Conservation (phyloP, 2,113 vertebrate species). For the Rhea americana region DNA sequence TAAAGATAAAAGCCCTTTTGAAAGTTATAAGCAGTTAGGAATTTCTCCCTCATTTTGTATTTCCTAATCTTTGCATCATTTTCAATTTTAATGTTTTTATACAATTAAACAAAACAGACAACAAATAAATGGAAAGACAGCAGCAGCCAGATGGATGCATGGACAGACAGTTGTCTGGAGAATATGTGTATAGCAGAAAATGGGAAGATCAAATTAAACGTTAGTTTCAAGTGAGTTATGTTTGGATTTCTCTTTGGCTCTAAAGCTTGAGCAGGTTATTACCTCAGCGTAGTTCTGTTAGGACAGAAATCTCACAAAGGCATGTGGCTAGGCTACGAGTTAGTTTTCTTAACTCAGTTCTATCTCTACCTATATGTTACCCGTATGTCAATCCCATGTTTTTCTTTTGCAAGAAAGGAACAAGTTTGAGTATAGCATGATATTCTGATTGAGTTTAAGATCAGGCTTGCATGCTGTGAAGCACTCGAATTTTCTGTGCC, state of each 20-base stretch:
- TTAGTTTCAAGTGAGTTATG: too few relatives aligned
- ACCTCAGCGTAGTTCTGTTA: not conserved
- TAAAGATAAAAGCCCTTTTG: not conserved
- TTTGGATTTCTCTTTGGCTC: not conserved
- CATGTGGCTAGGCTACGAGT: not conserved
- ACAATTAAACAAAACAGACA: not conserved
- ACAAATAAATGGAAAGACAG: not conserved
- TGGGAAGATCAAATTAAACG: not conserved
- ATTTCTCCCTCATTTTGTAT: not conserved
- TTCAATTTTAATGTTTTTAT: not conserved
- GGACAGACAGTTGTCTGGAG: not conserved
- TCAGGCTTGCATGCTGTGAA: fast-evolving
- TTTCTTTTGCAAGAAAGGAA: not conserved
- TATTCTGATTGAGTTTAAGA: fast-evolving
- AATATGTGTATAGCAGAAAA: not conserved
- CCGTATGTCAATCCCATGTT: not conserved
- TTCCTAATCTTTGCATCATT: not conserved
- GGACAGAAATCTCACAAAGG: not conserved
- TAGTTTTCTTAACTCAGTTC: fast-evolving
- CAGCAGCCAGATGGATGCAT: not conserved
- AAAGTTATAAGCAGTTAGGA: not conserved
- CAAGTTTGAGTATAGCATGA: fast-evolving
- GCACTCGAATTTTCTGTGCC: not conserved
- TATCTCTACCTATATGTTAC: not conserved
- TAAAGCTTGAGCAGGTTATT: not conserved